Base-by-base conservation (phyloP, 1,140 invertebrate genomes). In the Zaprionus gabonicus region DNA sequence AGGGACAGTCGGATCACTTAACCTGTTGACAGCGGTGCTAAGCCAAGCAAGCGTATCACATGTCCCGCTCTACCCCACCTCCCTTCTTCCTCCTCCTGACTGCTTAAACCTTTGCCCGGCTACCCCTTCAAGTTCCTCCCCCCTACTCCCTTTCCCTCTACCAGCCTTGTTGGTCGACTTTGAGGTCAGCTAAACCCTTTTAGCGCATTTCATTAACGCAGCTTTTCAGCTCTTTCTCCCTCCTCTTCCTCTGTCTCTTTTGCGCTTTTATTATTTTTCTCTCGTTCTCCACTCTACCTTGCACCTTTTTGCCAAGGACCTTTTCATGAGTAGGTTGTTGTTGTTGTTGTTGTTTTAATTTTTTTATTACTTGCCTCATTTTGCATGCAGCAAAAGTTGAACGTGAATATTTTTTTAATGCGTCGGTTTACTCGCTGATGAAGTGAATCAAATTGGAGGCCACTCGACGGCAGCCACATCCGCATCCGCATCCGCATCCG, bases 371-470 rank as follows among this genome's bases (percentile, higher is more conserved):
- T 81, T 70, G 60, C 51, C 81, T 81, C 76, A 90, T 90, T 88
- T 88, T 20, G 81, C 69, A 84, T 88, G 84, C 81, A 78, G 71
- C 81, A 44, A 60, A 46, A 53, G 78, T 65, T 74, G 49, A 67
- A 76, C 72, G 73, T 67, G 80, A 79, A 79, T 65, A 84, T 83
- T 81, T 90, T 90, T 88, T 85, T 88, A 90, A 90, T 88, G 85
- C 85, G 72, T 76, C 81, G 85, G 81, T 81, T 88, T 90, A 84
- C 84, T 84, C 77, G 81, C 90, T 91, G 82, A 91, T 91, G 90
- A 91, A 91, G 90, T 91, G 90, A 90, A 88, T 91, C 85, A 90
- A 91, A 91, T 86, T 81, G 80, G 71, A 59, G 73, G 68, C 25
- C 65, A 38, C 55, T 58, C 25, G 46, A 51, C 55, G 7, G 17